Base-by-base conservation (phyloP, 2,113 vertebrate species). In the Odocoileus virginianus region DNA sequence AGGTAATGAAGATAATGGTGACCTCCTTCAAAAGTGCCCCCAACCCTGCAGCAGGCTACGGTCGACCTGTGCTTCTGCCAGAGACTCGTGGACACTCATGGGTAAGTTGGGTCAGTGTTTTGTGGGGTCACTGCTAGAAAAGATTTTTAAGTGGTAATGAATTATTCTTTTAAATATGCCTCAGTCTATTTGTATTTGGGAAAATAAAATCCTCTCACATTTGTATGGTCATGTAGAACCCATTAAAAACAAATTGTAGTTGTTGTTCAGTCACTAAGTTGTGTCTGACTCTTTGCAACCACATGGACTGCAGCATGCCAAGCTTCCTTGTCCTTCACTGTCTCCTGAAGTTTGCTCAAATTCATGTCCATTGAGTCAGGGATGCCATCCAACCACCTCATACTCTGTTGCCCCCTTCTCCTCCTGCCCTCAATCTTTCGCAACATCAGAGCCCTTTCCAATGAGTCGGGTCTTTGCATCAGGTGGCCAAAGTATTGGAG, bases 141-240 rank as follows among this genome's bases (percentile, higher is more conserved):
- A 47, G 2, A 78, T 86, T 93, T 96, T 71, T 40, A 76, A 91
- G 52, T 43, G 16, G 30, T 30, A 97, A 64, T 76, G 60, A 74
- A 21, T 90, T 83, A 61, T 54, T 55, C 17, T 87, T 97, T 30
- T 30, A 50, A 93, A 87, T 21, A 40, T 28, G 17, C 74, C 50
- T 87, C 78, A 82, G 3, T 40, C 40, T 40, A 15, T 91, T 94
- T 91, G 10, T 15, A 74, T 93, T 88, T 91, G 36, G 36, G 5
- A 81, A 96, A 79, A 64, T n/a, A 5, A 95, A 96, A 67, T 52
- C 30, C 40, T 92, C 23, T 79, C 30, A 78, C 64, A 50, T 57
- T 79, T n/a, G 40, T 61, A 71, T 82, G 30, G 47, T 81, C 47
- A 47, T 74, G 30, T 78, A 47, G 47, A 85, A 91, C 30, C 3